Base-by-base conservation (phyloP, 2,797 vertebrate species). In the Halcyon chelicuti region DNA sequence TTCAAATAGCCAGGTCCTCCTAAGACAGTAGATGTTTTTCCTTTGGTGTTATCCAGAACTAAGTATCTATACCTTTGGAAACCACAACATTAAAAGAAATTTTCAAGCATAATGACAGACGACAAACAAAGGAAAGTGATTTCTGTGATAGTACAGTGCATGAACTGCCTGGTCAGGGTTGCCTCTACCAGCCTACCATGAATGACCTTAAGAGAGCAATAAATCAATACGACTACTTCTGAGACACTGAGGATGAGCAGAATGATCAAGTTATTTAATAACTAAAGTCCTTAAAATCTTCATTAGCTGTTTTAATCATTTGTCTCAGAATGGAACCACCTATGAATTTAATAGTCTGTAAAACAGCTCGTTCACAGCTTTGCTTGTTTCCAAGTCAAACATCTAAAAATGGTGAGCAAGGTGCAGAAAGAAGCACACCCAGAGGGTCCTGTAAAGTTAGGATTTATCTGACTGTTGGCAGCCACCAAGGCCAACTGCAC, bases 321-420 rank as follows among this genome's bases (percentile, higher is more conserved):
- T 35, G 12, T 11, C 62, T 29, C 2, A 3, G 31, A 62, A 61
- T 51, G 37, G 31, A 73, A 10, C 33, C 22, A 23, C 23, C 42
- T 31, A 2, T 15, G 11, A 31, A 12, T 3, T 1, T 19, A 54
- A 40, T 0, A 25, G 20, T 2, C 46, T 46, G 29, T 17, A 46
- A 55, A 55, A 52, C 63, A 63, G 29, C n/a, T 68, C 63, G 35
- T 31, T 63, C 49, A 5, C 51, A 18, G 65, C 31, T 14, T 58
- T 29, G 21, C 37, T 25, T 12, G 16, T 44, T 29, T n/a, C 62
- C 25, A 19, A 33, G 60, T 7, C 66, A 25, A 74, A 61, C 55
- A 37, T 0, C 0, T 1, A 3, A 63, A 65, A 49, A 11, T 1
- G 6, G 46, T 33, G 83, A 49, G 73, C 17, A 71, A 37, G 46